Base-by-base conservation (phyloP, 2,888 invertebrate species). In the Calliphora vomitoria region DNA sequence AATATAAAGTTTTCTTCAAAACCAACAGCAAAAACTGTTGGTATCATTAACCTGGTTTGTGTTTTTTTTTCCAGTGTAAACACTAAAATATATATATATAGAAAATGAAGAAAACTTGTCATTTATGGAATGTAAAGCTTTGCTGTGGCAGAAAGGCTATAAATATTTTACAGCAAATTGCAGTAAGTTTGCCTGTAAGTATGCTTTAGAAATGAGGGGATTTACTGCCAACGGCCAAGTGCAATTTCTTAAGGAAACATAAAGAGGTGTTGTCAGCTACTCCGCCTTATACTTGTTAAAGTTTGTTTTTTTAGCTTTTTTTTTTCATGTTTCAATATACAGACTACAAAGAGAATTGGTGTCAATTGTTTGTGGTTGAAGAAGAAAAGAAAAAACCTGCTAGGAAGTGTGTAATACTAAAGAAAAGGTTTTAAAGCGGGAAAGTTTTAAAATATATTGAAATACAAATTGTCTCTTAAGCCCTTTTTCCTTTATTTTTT, bases 171-270 rank as follows among this genome's bases (percentile, higher is more conserved):
- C 3, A 55, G 20, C 31, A 53, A 53, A 44, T 10, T 53, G 35
- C 55, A 78, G 75, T 78, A 78, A 78, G 15, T 83, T 78, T 18
- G 55, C 83, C 71, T 72, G 4, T 55, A 72, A 72, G 71, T 64
- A 72, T 78, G 53, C 38, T 76, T 31, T 15, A 41, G 38, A 69
- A 62, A 69, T 74, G 72, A 66, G 44, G 18, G 35, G 38, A 82
- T 69, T 74, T 55, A 74, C 38, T 71, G 86, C 86, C 86, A 82
- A 55, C 74, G 82, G 86, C 82, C 86, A 86, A 86, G 82, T 86
- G 68, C 74, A 86, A 79, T 79, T 64, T 74, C 71, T 86, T 76
- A 80, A 82, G 74, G 4, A 18, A 66, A 47, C 68, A 55, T 13
- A 68, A 69, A 20, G 18, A 69, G 68, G 58, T 68, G 58, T 58